Evolutionary conservation across 2,888 invertebrate genomes (phyloP).

Genomic region (Sarcophaga caerulescens): DNA sequence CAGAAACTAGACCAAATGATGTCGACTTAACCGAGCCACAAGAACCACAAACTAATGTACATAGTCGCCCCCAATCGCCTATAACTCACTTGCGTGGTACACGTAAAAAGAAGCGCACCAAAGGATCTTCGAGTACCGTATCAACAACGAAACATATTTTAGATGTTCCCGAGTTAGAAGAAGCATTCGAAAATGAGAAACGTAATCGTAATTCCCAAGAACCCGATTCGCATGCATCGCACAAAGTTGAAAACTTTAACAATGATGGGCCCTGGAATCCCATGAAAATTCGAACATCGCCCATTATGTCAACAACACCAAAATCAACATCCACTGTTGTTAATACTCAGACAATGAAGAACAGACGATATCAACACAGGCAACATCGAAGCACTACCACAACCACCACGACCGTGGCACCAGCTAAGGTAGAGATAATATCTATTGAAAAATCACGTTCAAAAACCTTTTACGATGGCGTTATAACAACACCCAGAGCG

Average conservation of each 20-base stretch:
- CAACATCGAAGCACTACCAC: slow-evolving; percentile 5
- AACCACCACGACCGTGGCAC: background rate
- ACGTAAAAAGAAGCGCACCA: slow-evolving; percentile 72
- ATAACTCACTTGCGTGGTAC: slow-evolving; percentile 58
- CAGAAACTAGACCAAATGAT: slow-evolving; percentile 63
- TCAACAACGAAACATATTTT: slow-evolving; percentile 76
- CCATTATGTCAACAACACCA: slow-evolving; percentile 35
- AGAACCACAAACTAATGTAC: background rate
- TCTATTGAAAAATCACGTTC: slow-evolving; percentile 80
- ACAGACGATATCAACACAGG: slow-evolving; percentile 43
- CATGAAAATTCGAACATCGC: slow-evolving; percentile 72
- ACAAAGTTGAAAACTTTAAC: slow-evolving; percentile 69
- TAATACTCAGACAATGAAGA: slow-evolving; percentile 21
- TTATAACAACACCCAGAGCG: slow-evolving; percentile 71
- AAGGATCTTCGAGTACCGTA: slow-evolving; percentile 60
- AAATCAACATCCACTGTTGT: slow-evolving; percentile 10
- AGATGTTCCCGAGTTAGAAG: slow-evolving; percentile 77
- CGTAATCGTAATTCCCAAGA: slow-evolving; percentile 66
- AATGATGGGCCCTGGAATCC: slow-evolving; percentile 76
- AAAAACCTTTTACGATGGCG: slow-evolving; percentile 80
- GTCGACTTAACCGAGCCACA: slow-evolving; percentile 68
- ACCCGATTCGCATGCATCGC: slow-evolving; percentile 73
- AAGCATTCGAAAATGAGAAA: slow-evolving; percentile 76
- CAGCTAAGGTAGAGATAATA: slow-evolving; percentile 71
- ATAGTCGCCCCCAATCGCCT: slow-evolving; percentile 56